Evolutionary conservation across 2,888 invertebrate species (phyloP).

Genomic region (Sialis fuliginosa): DNA sequence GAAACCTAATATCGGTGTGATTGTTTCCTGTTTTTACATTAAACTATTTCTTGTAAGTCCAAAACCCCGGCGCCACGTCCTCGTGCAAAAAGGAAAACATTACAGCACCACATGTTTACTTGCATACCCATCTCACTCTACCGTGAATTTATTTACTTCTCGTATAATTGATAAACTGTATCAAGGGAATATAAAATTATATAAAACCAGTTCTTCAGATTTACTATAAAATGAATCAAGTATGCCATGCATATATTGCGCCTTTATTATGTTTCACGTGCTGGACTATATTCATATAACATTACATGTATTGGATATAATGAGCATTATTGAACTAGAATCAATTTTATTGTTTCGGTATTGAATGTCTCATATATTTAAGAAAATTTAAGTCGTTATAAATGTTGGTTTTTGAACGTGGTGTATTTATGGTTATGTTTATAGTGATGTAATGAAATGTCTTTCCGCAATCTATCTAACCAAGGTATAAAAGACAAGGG

Average conservation of each 20-base stretch:
- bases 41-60: background rate
- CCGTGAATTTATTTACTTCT: background rate
- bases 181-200: background rate
- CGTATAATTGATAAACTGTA: background rate
- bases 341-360: too few relatives aligned
- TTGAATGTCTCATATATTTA: too few relatives aligned
- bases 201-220: background rate
- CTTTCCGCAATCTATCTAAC: too few relatives aligned
- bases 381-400: too few relatives aligned
- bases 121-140: background rate
- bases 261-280: too few relatives aligned
- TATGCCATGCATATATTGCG: background rate
- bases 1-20: background rate
- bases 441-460: too few relatives aligned
- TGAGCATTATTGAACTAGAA: too few relatives aligned
- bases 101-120: background rate
- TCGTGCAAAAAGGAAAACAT: background rate
- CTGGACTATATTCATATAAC: too few relatives aligned
- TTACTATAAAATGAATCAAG: background rate
- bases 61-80: background rate
- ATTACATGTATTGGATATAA: too few relatives aligned
- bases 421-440: too few relatives aligned
- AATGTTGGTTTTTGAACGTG: too few relatives aligned
- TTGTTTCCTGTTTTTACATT: background rate
- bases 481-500: too few relatives aligned